A percentile compares a stretch with the other conserved stretches of the same genome.
Conservation (phyloP, 1,140 invertebrate species). For the Anoplolepis gracilipes region DNA sequence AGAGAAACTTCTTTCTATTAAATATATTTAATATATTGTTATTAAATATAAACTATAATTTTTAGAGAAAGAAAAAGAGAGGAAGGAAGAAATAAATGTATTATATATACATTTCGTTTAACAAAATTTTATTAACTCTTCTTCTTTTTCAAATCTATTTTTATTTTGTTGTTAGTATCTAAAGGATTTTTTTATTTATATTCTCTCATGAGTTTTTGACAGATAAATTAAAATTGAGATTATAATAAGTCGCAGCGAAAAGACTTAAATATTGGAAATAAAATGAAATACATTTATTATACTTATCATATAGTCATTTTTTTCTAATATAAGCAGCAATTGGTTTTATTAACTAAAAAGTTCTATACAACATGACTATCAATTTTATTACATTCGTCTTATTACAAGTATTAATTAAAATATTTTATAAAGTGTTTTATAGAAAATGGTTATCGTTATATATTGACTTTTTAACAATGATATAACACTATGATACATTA, state of each 20-base stretch:
- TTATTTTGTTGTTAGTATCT: not conserved
- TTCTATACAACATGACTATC: not conserved
- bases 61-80: not conserved
- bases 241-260: not conserved
- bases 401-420: not conserved
- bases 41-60: not conserved
- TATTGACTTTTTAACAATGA: not conserved
- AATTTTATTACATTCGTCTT: conserved; percentile 7
- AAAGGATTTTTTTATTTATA: not conserved
- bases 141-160: not conserved
- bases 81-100: not conserved
- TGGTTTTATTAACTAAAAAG: not conserved
- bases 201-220: not conserved
- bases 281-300: not conserved
- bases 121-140: not conserved
- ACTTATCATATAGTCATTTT: not conserved
- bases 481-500: not conserved
- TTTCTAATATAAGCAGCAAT: not conserved
- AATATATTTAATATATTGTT: too few relatives aligned
- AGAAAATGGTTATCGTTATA: not conserved
- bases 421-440: not conserved
- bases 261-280: not conserved
- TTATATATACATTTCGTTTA: not conserved
- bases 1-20: not conserved
- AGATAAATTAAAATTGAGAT: not conserved